Conservation (phyloP, 2,113 vertebrate genomes). For the Larimichthys polyactis region DNA sequence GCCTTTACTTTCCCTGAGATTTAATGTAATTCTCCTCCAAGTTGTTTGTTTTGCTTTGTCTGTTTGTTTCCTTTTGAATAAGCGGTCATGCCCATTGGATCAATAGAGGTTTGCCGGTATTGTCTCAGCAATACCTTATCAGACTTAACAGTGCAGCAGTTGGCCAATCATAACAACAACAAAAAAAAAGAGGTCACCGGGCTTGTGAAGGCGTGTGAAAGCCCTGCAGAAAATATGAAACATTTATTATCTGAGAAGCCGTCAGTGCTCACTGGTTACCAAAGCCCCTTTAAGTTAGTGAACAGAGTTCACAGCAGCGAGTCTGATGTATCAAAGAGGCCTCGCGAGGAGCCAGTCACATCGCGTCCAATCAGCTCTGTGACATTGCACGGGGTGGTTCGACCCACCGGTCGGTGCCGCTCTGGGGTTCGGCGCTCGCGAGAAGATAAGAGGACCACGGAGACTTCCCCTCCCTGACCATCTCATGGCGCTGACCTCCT, state of each 20-base stretch:
- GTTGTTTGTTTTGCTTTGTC: slow-evolving; percentile 76
- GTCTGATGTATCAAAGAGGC: slow-evolving; percentile 28
- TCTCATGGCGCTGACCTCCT: slow-evolving; percentile 45
- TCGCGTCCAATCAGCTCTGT: slow-evolving; percentile 32
- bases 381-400: slow-evolving; percentile 58
- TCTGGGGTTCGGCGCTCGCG: no score
- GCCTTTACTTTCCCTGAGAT: slow-evolving; percentile 70
- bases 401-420: slow-evolving; percentile 53
- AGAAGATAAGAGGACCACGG: not conserved
- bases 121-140: slow-evolving; percentile 70
- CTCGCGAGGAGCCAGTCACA: slow-evolving; percentile 20
- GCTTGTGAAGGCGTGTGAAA: slow-evolving; percentile 51
- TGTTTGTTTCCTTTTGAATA: slow-evolving; percentile 74
- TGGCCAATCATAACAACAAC: slow-evolving; percentile 50
- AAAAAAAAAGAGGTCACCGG: slow-evolving; percentile 50
- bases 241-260: slow-evolving; percentile 61
- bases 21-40: slow-evolving; percentile 72
- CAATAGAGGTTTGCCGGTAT: slow-evolving; percentile 65
- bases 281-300: slow-evolving; percentile 47
- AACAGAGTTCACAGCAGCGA: slow-evolving; percentile 18
- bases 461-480: slow-evolving; percentile 56
- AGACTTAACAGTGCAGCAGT: slow-evolving; percentile 50
- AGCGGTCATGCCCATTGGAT: slow-evolving; percentile 69
- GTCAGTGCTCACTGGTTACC: slow-evolving; percentile 41
- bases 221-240: slow-evolving; percentile 61